Conservation (phyloP, 2,888 invertebrate genomes). For the Odiellus spinosus region DNA sequence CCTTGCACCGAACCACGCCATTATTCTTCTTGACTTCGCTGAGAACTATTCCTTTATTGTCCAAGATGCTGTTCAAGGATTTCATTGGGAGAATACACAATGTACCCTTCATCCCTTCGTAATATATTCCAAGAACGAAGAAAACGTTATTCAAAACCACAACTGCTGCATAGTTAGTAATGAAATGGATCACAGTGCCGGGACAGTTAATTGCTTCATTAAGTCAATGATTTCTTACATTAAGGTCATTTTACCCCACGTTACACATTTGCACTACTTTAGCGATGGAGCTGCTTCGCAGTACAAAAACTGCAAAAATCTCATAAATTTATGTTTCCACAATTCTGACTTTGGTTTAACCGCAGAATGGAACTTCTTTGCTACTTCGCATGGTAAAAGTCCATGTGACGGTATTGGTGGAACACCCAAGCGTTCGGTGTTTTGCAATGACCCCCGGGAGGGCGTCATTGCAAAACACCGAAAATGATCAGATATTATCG, state of each 20-base stretch:
- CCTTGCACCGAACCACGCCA: background rate
- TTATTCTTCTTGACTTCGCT: conserved; percentile 19
- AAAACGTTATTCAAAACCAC: too few species aligned
- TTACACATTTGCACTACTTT: conserved; percentile 14
- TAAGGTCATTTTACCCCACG: too few species aligned
- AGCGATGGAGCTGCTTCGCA: conserved; percentile 20
- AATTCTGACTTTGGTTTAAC: conserved; percentile 17
- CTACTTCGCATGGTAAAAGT: conserved; percentile 21
- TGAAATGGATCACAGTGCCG: too few species aligned
- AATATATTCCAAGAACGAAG: background rate
- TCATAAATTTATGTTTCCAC: conserved; percentile 18
- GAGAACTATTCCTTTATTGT: conserved; percentile 19
- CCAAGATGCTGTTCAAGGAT: conserved; percentile 19
- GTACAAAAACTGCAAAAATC: conserved; percentile 22
- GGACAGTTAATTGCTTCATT: too few species aligned
- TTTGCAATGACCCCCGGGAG: too few species aligned
- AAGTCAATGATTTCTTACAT: too few species aligned
- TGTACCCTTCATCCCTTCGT: conserved; percentile 20
- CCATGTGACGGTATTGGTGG: conserved; percentile 22
- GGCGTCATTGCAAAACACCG: conserved; percentile 4
- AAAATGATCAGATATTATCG: background rate
- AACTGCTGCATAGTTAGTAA: too few species aligned
- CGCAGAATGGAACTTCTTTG: conserved; percentile 21
- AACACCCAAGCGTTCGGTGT: conserved; percentile 13
- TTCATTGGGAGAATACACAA: conserved; percentile 20